Evolutionary conservation across 2,113 vertebrate genomes (phyloP).

Genomic region (Melanerpes formicivorus): DNA sequence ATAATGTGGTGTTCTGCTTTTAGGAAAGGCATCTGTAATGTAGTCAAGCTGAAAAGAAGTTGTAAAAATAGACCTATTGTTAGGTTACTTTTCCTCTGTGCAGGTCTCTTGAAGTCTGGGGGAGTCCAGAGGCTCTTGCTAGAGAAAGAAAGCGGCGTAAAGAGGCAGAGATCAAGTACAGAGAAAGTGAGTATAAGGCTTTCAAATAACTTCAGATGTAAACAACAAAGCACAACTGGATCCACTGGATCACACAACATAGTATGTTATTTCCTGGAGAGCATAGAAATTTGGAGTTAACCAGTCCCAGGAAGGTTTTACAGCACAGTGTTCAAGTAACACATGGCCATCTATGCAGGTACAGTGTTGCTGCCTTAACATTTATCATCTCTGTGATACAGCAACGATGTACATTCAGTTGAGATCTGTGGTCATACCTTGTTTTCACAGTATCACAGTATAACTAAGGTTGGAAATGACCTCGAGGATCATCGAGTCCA

Average conservation of each 20-base stretch:
- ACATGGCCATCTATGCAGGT: neutral
- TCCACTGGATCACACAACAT: neutral
- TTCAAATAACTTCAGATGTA: neutral
- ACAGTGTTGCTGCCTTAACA: neutral
- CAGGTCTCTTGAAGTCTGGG: slow-evolving; percentile 96
- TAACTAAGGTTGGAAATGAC: no score
- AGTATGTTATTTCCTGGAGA: neutral
- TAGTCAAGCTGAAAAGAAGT: neutral
- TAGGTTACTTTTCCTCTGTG: neutral
- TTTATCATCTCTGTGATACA: neutral
- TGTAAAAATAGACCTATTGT: neutral
- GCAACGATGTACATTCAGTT: neutral
- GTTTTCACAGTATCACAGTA: neutral
- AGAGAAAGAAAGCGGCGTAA: slow-evolving; percentile 91
- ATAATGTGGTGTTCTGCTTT: neutral
- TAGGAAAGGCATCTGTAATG: neutral
- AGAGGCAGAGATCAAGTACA: slow-evolving; percentile 89
- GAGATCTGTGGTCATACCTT: neutral
- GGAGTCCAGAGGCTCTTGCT: slow-evolving; percentile 92
- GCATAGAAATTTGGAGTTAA: neutral
- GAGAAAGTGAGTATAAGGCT: slow-evolving; percentile 87
- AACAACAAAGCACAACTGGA: neutral
- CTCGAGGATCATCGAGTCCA: no score
- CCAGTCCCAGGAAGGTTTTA: neutral
- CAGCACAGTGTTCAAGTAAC: neutral